Base-by-base conservation (phyloP, 2,888 invertebrate species). In the Oeneis ivallda region DNA sequence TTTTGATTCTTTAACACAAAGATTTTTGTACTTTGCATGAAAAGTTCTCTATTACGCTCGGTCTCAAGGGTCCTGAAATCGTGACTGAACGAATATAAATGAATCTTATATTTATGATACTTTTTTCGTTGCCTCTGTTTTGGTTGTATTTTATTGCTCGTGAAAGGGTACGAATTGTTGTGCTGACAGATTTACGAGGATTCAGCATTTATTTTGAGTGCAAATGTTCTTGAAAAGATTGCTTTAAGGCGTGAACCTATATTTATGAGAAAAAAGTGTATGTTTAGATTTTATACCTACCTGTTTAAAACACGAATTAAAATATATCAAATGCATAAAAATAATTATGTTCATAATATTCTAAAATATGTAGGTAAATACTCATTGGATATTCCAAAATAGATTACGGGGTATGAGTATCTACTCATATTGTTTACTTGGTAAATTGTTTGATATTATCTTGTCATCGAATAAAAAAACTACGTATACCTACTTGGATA, bases 81-180 rank as follows among this genome's bases (percentile, higher is more conserved):
- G 64, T 82, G 83, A 76, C 80, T 85, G 83, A 87, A 87, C 85
- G 89, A 90, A 92, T 89, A 90, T 88, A 91, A 91, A 91, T 91
- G 90, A 90, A 89, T 90, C 87, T 91, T 89, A 88, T 90, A 91
- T 91, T 90, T 90, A 89, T 90, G 86, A 89, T 89, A 86, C 89
- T 90, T 89, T 87, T 88, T 89, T 86, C 83, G 81, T 83, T 84
- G 81, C 81, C 79, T 84, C 82, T 85, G 84, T 87, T 87, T 87
- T 86, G 85, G 86, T 83, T 89, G 85, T 87, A 81, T 91, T 91
- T 89, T 91, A 91, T 91, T 88, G 89, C 89, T 90, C 89, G 87
- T 89, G 90, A 91, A 91, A 89, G 89, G 90, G 89, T 89, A 87
- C 85, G 86, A 90, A 91, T 90, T 89, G 89, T 91, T 91, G 88